A percentile compares a stretch with the other conserved stretches of the same genome.
phyloP scores from a whole-genome alignment of 2,113 vertebrate genomes.

The Takifugu flavidus region DNA sequence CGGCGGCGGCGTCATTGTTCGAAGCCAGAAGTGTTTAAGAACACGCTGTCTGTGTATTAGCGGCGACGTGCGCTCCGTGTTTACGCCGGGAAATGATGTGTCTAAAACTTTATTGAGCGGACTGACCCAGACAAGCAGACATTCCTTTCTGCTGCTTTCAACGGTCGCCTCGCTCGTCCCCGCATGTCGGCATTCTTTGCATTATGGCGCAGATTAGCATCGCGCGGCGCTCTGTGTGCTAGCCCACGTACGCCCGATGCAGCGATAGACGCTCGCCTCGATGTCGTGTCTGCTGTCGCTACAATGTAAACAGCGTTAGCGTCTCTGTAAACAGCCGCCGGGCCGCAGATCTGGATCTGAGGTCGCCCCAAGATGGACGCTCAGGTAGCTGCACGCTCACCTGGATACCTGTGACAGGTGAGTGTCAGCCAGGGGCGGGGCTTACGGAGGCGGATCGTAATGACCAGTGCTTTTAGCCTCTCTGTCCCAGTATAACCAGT shows the following conservation, averaged over 20 bases:
- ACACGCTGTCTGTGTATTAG: not conserved
- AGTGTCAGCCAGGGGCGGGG: not conserved
- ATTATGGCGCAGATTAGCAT: constrained; percentile 44
- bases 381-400: constrained; percentile 10
- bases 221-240: constrained; percentile 32
- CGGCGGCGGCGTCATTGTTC: constrained; percentile 14
- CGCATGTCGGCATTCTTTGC: constrained; percentile 47
- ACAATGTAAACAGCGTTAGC: not conserved
- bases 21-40: constrained; percentile 17
- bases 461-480: no score
- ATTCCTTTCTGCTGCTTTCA: constrained; percentile 35
- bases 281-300: not conserved
- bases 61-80: constrained; percentile 1
- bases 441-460: no score
- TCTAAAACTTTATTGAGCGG: constrained; percentile 14
- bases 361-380: constrained; percentile 53
- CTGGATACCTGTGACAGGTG: constrained; percentile 7
- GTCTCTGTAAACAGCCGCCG: constrained; percentile 55
- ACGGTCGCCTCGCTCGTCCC: not conserved
- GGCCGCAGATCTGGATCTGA: constrained; percentile 61
- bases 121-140: constrained; percentile 21
- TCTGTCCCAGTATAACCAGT: no score
- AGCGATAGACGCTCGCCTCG: constrained; percentile 18
- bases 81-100: constrained; percentile 14
- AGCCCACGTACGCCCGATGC: constrained; percentile 57